phyloP scores from a whole-genome alignment of 2,888 invertebrate species.

The Agrochola litura region DNA sequence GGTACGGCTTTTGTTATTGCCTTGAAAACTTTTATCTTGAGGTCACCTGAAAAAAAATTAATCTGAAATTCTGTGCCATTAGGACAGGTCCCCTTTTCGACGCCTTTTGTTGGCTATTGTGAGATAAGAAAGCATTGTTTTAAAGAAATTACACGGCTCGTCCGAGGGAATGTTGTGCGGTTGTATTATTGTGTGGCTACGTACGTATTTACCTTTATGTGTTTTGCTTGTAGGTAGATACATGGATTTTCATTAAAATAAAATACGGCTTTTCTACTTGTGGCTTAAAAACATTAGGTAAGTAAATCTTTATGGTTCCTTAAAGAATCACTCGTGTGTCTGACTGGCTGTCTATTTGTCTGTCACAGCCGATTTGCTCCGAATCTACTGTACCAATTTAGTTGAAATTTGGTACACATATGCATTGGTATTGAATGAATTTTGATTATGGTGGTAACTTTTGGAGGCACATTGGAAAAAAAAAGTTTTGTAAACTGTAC shows the following conservation, averaged over 20 bases:
- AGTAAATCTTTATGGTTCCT: neutral
- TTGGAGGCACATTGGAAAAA: too few species aligned
- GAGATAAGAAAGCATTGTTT: constrained; percentile 76
- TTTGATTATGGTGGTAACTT: too few species aligned
- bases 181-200: constrained; percentile 50
- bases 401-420: too few species aligned
- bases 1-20: constrained; percentile 61
- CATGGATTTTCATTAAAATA: constrained; percentile 27
- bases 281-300: neutral
- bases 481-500: too few species aligned
- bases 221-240: constrained; percentile 22
- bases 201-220: constrained; percentile 26
- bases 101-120: constrained; percentile 74
- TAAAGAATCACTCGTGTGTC: too few species aligned
- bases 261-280: neutral
- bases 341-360: too few species aligned
- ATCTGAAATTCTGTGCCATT: constrained; percentile 75
- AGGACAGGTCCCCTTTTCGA: constrained; percentile 69
- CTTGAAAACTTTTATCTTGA: constrained; percentile 67
- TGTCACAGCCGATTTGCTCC: too few species aligned
- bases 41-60: constrained; percentile 73
- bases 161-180: constrained; percentile 68
- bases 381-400: too few species aligned
- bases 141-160: constrained; percentile 70
- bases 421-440: too few species aligned